A percentile compares a stretch with the other conserved stretches of the same genome.
Conservation (phyloP, 2,113 vertebrate species). For the Rhizomys pruinosus region DNA sequence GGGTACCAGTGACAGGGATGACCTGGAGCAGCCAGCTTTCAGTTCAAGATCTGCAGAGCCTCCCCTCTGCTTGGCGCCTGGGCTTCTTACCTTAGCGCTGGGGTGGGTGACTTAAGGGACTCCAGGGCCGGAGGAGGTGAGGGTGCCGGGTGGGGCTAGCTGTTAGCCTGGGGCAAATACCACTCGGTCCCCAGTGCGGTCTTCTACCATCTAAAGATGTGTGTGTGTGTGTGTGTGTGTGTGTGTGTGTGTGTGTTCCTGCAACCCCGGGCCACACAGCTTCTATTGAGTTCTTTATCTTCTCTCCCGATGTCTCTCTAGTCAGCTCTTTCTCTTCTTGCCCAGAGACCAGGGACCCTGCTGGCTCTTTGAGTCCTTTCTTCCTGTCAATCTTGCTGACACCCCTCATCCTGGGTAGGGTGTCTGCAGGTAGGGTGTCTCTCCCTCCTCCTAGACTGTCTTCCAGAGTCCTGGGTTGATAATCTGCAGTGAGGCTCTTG, state of each 20-base stretch:
- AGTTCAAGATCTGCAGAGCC: background rate
- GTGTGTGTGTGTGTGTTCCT: background rate
- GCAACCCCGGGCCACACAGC: background rate
- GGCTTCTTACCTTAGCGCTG: background rate
- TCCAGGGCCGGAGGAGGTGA: background rate
- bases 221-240: background rate
- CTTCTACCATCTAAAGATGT: background rate
- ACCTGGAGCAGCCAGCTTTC: background rate
- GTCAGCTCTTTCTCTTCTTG: background rate
- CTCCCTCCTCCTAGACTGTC: too few relatives aligned
- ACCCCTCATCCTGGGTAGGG: too few relatives aligned
- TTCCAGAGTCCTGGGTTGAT: background rate
- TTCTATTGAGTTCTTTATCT: background rate
- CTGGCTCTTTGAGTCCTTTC: background rate
- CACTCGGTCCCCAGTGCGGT: too few relatives aligned
- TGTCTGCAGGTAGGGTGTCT: too few relatives aligned
- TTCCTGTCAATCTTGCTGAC: fast-evolving
- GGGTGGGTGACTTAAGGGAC: background rate
- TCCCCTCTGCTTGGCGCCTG: background rate
- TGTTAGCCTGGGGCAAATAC: background rate
- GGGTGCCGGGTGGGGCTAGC: background rate
- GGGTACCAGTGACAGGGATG: fast-evolving
- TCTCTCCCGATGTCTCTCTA: background rate
- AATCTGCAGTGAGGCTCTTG: background rate
- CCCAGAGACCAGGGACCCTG: background rate